A percentile compares a stretch with the other conserved stretches of the same genome.
phyloP scores from a whole-genome alignment of 2,888 invertebrate species.

The Odontothrips loti region DNA sequence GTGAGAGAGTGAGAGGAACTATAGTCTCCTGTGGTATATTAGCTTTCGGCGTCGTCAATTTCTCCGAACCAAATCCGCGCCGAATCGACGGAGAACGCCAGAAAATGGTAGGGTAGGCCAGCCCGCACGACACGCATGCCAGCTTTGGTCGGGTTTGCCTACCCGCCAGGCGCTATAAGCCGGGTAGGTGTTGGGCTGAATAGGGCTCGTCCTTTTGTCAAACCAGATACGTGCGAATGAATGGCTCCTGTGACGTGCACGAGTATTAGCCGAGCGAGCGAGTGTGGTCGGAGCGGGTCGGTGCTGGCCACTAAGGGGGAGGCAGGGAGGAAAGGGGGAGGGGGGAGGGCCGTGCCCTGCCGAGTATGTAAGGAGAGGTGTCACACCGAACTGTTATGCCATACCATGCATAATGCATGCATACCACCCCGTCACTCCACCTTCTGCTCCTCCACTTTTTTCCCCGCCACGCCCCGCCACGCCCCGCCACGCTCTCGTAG shows the following conservation, averaged over 20 bases:
- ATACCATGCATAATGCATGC: neutral
- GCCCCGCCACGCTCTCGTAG: neutral
- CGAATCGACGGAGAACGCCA: too few relatives aligned
- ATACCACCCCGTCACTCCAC: neutral
- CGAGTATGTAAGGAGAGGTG: conserved; percentile 1
- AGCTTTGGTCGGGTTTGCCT: neutral
- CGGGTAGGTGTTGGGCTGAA: neutral
- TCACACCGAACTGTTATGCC: conserved; percentile 11
- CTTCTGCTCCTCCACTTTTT: neutral
- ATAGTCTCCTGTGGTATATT: too few relatives aligned
- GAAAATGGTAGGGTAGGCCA: too few relatives aligned
- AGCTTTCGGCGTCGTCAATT: too few relatives aligned
- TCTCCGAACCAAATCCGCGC: too few relatives aligned
- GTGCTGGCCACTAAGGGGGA: neutral
- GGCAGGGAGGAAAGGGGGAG: too few relatives aligned
- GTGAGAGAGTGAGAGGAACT: too few relatives aligned
- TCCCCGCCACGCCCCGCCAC: neutral
- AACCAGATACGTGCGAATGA: neutral
- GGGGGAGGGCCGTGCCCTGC: neutral
- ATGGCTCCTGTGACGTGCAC: neutral
- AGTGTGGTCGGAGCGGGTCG: neutral
- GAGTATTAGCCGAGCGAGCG: neutral
- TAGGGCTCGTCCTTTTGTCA: neutral
- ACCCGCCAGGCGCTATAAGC: neutral
- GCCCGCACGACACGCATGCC: too few relatives aligned